Evolutionary conservation across 2,113 vertebrate genomes (phyloP).

Genomic region (Pluvianellus socialis): DNA sequence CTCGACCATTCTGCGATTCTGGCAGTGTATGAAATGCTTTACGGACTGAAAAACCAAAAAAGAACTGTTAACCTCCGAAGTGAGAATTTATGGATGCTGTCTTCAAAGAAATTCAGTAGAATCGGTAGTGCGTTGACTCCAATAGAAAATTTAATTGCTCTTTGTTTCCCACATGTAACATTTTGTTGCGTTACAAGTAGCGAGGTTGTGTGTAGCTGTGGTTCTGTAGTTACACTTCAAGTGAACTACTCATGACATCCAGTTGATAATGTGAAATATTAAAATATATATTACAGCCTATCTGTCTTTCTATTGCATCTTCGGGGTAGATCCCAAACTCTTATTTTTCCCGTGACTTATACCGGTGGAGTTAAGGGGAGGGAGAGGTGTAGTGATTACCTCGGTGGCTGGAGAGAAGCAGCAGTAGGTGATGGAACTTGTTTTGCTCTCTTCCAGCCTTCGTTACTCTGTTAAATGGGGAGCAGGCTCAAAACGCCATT

Average conservation of each 20-base stretch:
- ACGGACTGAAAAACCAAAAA: neutral
- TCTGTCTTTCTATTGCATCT: neutral
- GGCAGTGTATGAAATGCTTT: neutral
- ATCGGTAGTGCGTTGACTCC: neutral
- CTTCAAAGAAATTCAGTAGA: accelerated
- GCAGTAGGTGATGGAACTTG: neutral
- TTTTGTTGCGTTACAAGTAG: accelerated
- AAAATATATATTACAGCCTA: neutral
- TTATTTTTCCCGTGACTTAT: neutral
- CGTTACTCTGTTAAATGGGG: constrained; percentile 93
- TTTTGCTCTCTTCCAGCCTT: constrained; percentile 82
- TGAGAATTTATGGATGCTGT: neutral
- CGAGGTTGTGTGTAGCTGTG: neutral
- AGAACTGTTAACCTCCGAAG: neutral
- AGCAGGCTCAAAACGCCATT: constrained; percentile 95
- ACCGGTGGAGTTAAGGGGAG: neutral
- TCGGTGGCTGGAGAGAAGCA: neutral
- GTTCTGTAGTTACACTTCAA: neutral
- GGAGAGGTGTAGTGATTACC: too few relatives aligned
- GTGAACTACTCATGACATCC: accelerated
- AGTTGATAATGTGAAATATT: neutral
- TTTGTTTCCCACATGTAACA: neutral
- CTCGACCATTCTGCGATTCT: neutral
- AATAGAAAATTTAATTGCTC: neutral
- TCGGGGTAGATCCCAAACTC: neutral